phyloP scores from a whole-genome alignment of 2,888 invertebrate species.

The Caenorhabditis plicata region DNA sequence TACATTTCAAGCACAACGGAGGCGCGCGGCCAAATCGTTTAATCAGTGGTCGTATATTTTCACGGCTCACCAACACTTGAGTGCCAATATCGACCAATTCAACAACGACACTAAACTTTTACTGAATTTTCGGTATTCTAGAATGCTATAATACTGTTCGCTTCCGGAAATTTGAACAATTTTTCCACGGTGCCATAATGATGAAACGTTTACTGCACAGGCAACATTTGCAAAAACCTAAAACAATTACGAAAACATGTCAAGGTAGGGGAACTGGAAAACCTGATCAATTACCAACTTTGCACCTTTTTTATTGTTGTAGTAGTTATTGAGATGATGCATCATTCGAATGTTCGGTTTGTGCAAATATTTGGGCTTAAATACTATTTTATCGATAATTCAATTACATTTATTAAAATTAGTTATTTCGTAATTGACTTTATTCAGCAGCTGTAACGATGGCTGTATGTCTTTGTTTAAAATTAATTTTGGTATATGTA shows the following conservation, averaged over 20 bases:
- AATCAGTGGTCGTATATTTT: conserved; percentile 8
- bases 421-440: too few species aligned
- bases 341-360: conserved; percentile 15
- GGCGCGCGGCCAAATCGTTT: conserved; percentile 22
- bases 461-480: too few species aligned
- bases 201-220: conserved; percentile 16
- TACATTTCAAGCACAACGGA: conserved; percentile 26
- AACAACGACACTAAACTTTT: conserved; percentile 17
- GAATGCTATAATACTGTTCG: conserved; percentile 10
- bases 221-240: conserved; percentile 18
- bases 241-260: background rate
- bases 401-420: too few species aligned
- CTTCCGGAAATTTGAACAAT: conserved; percentile 23
- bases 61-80: conserved; percentile 10
- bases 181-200: conserved; percentile 22
- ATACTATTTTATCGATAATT: too few species aligned
- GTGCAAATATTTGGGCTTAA: conserved; percentile 25
- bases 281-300: background rate
- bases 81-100: conserved; percentile 28
- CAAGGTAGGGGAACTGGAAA: background rate
- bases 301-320: background rate
- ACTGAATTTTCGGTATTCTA: background rate
- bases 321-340: conserved; percentile 14
- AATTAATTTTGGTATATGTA: too few species aligned
- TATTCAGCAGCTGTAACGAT: too few species aligned